Evolutionary conservation across 2,797 vertebrate genomes (phyloP), one percentile per base, ranked within the genome.

Genomic region (Pipistrellus pygmaeus): DNA sequence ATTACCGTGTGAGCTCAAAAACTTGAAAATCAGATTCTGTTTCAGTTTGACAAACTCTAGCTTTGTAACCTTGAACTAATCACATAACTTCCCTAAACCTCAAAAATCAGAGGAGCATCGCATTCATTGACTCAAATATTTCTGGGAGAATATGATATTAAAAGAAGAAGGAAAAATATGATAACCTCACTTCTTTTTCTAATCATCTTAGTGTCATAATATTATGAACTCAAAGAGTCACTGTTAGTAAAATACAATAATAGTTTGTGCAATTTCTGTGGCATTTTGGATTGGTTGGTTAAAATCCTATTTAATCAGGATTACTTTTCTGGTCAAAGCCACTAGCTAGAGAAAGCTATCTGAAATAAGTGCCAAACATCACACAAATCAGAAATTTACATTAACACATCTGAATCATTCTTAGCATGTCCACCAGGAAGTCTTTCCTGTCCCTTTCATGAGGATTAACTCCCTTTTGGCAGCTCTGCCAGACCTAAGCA

Each of bases 1-100:
- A 73, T 90, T 38, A 46, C 18, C 55, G 3, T 51, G 23, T 57
- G 38, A 94, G 4, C 12, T 95, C 25, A 68, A 5, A 53, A 38
- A 73, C 17, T 7, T 87, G 25, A 51, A 23, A 94, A 77, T 90
- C 10, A 38, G 21, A 1, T 81, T 92, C 30, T 57, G 20, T 73
- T 14, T 88, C 41, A 62, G 5, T 88, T 89, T 81, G 35, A 21
- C 23, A 86, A 95, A 92, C 48, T 84, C 27, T 80, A 90, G 30
- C 30, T 69, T 90, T 91, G 23, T 81, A 27, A 32, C 44, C 12
- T 84, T 88, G 71, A 95, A 66, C n/a, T 88, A 86, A 53, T 76
- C 30, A 64, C 55, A 0, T 46, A 69, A 62, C 8, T 83, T 62
- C 17, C 25, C 5, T 78, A 7, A 3, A 80, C 32, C 4, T 84